Base-by-base conservation (phyloP, 2,888 invertebrate species). In the Drosophila acutilabella region DNA sequence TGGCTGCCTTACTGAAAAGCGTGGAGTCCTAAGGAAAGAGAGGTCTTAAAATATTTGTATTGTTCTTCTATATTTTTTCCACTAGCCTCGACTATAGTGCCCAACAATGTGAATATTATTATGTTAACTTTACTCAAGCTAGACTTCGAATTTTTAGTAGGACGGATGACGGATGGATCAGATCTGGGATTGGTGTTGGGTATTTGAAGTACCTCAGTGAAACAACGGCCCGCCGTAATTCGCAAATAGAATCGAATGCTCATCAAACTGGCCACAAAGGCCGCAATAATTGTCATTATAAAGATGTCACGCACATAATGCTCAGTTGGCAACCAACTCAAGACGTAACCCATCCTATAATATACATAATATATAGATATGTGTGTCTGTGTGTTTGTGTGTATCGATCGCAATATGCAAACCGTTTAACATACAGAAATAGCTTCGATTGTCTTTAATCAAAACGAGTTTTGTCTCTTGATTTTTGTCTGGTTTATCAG, bases 211-310 rank as follows among this genome's bases (percentile, higher is more conserved):
- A 91, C 90, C 90, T 91, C 89, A 36, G 90, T 86, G 72, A 90
- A 91, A 65, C 90, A 91, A 81, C 90, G 82, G 62, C 91, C 90
- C 33, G 91, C 84, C 66, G 90, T 89, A 52, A 91, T 91, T 69
- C 91, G 90, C 58, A 91, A 86, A 89, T 91, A 91, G 81, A 91
- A 91, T 52, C 90, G 91, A 73, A 90, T 75, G 74, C 90, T 91
- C 70, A 89, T 74, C 73, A 91, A 65, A 59, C 90, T 90, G 83
- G 90, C 91, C 59, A 81, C 77, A 58, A 90, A 50, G 64, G 89
- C 90, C 76, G 90, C 85, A 62, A 69, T 47, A 26, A 89, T 48
- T 47, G 91, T 84, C 71, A 91, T 78, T 60, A 88, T 64, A 54
- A 74, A 79, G 70, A 90, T 78, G 74, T 91, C 91, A 18, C 88